Conservation (phyloP, 2,113 vertebrate genomes). For the Eudyptes chrysolophus region DNA sequence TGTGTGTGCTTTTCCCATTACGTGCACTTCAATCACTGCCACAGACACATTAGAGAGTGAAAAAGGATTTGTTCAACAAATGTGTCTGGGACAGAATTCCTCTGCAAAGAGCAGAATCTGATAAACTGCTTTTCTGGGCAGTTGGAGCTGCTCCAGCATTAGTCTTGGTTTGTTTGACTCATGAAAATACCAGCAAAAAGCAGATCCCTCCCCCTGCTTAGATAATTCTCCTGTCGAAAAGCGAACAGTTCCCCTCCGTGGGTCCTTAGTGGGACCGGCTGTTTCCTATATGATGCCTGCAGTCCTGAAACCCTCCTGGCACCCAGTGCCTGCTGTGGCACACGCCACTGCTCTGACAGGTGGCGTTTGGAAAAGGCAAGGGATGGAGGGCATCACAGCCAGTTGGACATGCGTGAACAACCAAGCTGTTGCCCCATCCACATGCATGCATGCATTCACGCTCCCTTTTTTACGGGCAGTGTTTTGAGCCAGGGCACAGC, state of each 20-base stretch:
- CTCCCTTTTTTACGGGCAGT: background rate
- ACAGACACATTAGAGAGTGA: background rate
- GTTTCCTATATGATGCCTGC: background rate
- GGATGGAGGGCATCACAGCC: background rate
- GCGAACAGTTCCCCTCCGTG: fast-evolving
- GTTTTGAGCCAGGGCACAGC: fast-evolving
- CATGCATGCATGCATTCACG: fast-evolving
- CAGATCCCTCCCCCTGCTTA: fast-evolving
- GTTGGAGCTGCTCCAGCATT: background rate
- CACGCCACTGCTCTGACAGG: fast-evolving
- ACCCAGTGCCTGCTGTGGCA: background rate
- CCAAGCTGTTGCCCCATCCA: fast-evolving
- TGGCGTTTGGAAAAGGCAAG: background rate
- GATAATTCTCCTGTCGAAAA: background rate
- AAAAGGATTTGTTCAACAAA: conserved; percentile 10
- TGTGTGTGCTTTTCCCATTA: background rate
- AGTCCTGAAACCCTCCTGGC: background rate
- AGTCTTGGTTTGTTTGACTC: background rate
- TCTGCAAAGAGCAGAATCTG: background rate
- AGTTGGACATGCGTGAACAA: fast-evolving
- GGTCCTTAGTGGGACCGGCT: fast-evolving
- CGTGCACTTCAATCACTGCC: background rate
- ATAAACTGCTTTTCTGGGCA: background rate
- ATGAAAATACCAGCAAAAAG: background rate
- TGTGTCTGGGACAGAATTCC: background rate